These are phyloP conservation scores for Hetaerina titia DNA, from an alignment of 2,888 invertebrate genomes.

Conservation along the genomic window DNA sequence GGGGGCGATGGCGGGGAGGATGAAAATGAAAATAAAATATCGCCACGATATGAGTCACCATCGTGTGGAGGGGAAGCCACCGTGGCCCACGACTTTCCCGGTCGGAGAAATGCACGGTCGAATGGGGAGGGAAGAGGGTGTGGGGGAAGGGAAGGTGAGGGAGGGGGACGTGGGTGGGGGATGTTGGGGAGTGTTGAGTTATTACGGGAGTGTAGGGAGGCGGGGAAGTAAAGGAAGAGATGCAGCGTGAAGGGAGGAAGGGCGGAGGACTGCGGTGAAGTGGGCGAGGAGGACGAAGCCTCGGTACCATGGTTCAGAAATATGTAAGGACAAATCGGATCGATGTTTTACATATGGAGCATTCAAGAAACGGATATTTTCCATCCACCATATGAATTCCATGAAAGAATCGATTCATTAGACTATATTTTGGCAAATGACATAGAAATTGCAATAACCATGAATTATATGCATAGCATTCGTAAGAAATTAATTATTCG, in stretches of 20 bases:
- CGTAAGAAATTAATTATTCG: too few relatives aligned
- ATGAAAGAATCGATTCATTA: too few relatives aligned
- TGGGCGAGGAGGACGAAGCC: background rate
- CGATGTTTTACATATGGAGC: background rate
- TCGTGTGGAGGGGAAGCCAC: slow-evolving; percentile 36
- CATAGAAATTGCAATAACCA: too few relatives aligned
- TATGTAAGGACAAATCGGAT: background rate
- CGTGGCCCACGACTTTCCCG: slow-evolving; percentile 16
- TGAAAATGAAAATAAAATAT: slow-evolving; percentile 28
- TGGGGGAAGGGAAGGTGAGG: background rate
- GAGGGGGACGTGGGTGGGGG: too few relatives aligned
- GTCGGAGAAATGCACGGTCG: background rate
- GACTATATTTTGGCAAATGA: too few relatives aligned
- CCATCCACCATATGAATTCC: too few relatives aligned
- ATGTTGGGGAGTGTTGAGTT: background rate
- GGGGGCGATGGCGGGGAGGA: background rate
- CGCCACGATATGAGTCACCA: slow-evolving; percentile 61
- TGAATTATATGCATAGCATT: too few relatives aligned
- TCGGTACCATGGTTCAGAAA: background rate
- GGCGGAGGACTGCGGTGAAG: background rate
- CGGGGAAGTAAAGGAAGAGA: background rate
- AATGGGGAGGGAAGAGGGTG: background rate
- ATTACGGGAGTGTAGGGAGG: background rate
- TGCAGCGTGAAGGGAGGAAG: background rate
- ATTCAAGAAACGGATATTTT: too few relatives aligned